Evolutionary conservation across 2,113 vertebrate genomes (phyloP).

Genomic region (Zapornia atra): DNA sequence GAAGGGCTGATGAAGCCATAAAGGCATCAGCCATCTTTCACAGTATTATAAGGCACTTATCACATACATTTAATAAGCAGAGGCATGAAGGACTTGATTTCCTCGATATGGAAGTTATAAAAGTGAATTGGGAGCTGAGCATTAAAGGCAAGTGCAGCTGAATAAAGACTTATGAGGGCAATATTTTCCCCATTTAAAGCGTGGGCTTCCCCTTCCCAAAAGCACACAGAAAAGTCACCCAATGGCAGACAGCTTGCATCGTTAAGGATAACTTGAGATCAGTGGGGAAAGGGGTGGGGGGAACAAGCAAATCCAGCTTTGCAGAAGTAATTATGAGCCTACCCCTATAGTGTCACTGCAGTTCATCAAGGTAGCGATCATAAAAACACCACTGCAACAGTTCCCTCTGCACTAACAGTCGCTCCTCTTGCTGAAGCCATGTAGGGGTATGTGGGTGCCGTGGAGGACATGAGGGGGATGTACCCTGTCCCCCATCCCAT

Average conservation of each 20-base stretch:
- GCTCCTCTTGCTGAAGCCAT: background rate
- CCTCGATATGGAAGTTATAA: slow-evolving; percentile 70
- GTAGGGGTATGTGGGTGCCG: fast-evolving
- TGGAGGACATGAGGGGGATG: fast-evolving
- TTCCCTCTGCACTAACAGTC: background rate
- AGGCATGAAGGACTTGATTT: slow-evolving; percentile 63
- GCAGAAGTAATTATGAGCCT: slow-evolving; percentile 46
- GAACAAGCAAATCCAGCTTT: slow-evolving; percentile 6
- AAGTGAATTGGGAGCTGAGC: slow-evolving; percentile 55
- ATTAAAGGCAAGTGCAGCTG: slow-evolving; percentile 41
- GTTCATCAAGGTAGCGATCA: slow-evolving; percentile 51
- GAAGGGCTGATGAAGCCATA: slow-evolving; percentile 6
- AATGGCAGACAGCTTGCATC: background rate
- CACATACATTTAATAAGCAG: slow-evolving; percentile 67
- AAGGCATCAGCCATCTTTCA: slow-evolving; percentile 59
- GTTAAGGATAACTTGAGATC: slow-evolving; percentile 66
- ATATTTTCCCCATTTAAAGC: slow-evolving; percentile 38
- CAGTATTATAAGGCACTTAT: slow-evolving; percentile 66
- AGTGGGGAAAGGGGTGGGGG: background rate
- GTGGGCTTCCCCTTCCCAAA: background rate
- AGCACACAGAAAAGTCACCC: background rate
- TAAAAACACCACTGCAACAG: background rate
- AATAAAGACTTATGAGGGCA: slow-evolving; percentile 51
- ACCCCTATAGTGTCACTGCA: slow-evolving; percentile 43
- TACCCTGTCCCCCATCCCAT: background rate